These are phyloP conservation scores for Rhegmatorhina hoffmannsi DNA, from an alignment of 2,113 vertebrate genomes.

Conservation along the genomic window DNA sequence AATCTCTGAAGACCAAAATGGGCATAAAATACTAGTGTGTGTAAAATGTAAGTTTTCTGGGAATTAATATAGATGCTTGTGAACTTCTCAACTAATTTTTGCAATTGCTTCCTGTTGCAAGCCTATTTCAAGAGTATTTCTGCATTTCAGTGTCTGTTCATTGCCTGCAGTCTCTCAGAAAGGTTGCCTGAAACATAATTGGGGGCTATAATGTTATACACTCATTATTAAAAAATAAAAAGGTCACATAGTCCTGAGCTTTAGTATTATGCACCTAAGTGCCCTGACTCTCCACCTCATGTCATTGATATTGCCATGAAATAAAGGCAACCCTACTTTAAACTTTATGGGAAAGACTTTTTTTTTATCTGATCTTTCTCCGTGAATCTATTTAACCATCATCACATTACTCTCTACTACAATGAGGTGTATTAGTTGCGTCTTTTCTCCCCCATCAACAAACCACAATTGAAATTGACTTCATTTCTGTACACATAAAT, in stretches of 20 bases:
- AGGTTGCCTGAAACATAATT: neutral
- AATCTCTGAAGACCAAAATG: neutral
- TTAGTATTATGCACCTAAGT: neutral
- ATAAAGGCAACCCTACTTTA: neutral
- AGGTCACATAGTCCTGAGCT: neutral
- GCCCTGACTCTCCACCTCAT: neutral
- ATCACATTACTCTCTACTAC: neutral
- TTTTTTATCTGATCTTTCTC: neutral
- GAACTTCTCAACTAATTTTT: neutral
- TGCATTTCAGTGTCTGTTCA: neutral
- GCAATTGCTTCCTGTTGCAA: neutral
- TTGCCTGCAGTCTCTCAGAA: neutral
- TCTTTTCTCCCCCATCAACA: neutral
- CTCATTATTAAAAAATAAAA: neutral
- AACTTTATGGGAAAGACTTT: neutral
- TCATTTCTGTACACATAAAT: neutral
- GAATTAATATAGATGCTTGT: neutral
- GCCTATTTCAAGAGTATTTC: neutral
- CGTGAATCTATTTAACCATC: neutral
- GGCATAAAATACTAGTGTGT: neutral
- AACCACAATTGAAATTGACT: neutral
- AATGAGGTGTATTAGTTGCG: neutral
- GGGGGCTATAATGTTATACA: neutral
- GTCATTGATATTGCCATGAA: neutral
- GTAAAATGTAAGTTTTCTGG: neutral